Percentiles rank a stretch among this genome's conserved stretches.
phyloP scores from a whole-genome alignment of 2,113 vertebrate species.

The Limnothrissa miodon region DNA sequence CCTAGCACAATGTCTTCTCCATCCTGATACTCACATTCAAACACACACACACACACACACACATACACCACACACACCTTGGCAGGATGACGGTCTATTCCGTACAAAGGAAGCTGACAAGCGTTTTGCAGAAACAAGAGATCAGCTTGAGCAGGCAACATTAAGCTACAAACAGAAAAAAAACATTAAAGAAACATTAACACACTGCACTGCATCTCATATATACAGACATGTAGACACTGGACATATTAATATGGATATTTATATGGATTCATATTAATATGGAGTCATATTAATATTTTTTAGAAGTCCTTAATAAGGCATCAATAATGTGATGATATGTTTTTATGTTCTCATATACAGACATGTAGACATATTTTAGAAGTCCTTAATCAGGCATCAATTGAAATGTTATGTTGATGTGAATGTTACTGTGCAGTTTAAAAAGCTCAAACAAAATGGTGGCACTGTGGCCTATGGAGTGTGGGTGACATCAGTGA shows the following conservation, averaged over 20 bases:
- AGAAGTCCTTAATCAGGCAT: too few species aligned
- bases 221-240: background rate
- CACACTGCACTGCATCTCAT: background rate
- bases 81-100: slow-evolving; percentile 93
- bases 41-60: too few species aligned
- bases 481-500: background rate
- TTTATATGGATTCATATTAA: too few species aligned
- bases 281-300: too few species aligned
- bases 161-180: slow-evolving; percentile 74
- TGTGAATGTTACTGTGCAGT: slow-evolving; percentile 12
- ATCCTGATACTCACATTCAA: slow-evolving; percentile 54
- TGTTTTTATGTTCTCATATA: too few species aligned
- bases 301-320: too few species aligned
- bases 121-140: slow-evolving; percentile 95
- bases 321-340: too few species aligned
- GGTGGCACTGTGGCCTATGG: background rate
- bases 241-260: too few species aligned
- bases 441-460: background rate
- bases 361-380: background rate
- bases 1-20: slow-evolving; percentile 92
- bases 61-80: slow-evolving; percentile 80
- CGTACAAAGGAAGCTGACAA: slow-evolving; percentile 95
- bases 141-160: slow-evolving; percentile 95
- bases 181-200: background rate
- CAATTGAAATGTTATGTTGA: too few species aligned